Percentiles rank a stretch among this genome's conserved stretches.
Evolutionary conservation across 2,113 vertebrate species (phyloP).

Genomic region (Carlito syrichta): DNA sequence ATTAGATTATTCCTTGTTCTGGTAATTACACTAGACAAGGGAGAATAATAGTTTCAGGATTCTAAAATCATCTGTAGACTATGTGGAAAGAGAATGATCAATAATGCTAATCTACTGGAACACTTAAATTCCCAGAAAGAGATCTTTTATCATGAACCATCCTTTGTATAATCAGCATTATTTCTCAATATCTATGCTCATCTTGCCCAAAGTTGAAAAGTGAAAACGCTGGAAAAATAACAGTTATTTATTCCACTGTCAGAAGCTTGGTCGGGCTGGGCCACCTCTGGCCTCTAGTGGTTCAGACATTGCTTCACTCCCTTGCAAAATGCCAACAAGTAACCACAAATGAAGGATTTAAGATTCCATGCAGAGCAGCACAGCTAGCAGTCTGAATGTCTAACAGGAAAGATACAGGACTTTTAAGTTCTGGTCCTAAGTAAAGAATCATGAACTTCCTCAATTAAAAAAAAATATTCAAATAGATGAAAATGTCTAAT

Average conservation of each 20-base stretch:
- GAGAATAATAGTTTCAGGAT: constrained; percentile 79
- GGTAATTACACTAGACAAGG: constrained; percentile 80
- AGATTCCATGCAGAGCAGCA: constrained; percentile 35
- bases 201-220: constrained; percentile 47
- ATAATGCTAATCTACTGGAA: constrained; percentile 83
- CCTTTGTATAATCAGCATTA: constrained; percentile 70
- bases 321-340: constrained; percentile 46
- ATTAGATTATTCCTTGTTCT: constrained; percentile 81
- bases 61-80: constrained; percentile 80
- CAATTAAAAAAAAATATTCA: constrained; percentile 21
- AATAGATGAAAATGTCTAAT: neutral
- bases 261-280: constrained; percentile 12
- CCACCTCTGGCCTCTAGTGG: neutral
- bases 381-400: neutral
- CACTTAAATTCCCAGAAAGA: constrained; percentile 79
- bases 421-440: neutral
- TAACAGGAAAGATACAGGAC: neutral
- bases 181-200: constrained; percentile 70
- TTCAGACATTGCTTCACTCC: constrained; percentile 47
- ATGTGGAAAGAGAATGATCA: constrained; percentile 76
- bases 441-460: neutral
- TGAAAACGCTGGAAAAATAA: constrained; percentile 45
- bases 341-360: constrained; percentile 47
- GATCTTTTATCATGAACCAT: constrained; percentile 74
- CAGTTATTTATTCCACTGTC: constrained; percentile 40